Percentiles rank a stretch among this genome's conserved stretches.
phyloP scores from a whole-genome alignment of 2,888 invertebrate species.

The Apantesis nais region DNA sequence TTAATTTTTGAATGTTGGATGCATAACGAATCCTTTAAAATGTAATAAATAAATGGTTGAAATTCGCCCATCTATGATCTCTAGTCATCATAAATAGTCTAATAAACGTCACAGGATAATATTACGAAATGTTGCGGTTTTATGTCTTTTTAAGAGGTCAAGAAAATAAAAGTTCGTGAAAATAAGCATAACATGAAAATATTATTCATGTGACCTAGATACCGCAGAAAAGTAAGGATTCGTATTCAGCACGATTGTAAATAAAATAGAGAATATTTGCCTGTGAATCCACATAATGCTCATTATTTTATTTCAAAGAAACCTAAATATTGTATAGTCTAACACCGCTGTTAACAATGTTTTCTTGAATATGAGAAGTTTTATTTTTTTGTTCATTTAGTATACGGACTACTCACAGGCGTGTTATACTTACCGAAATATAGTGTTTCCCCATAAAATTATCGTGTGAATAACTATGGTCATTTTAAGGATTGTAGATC shows the following conservation, averaged over 20 bases:
- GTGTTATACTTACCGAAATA: too few species aligned
- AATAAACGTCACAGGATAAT: constrained; percentile 2
- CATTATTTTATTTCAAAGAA: not conserved
- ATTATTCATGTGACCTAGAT: not conserved
- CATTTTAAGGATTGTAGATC: too few species aligned
- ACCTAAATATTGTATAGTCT: not conserved
- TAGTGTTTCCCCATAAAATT: too few species aligned
- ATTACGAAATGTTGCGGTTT: not conserved
- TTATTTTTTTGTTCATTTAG: not conserved
- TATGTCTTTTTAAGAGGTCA: not conserved
- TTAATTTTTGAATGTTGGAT: not conserved
- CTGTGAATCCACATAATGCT: not conserved
- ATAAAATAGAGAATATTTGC: not conserved
- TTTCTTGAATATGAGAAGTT: not conserved
- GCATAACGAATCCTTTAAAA: not conserved
- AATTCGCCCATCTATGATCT: not conserved
- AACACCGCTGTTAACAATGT: not conserved
- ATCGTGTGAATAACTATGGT: too few species aligned
- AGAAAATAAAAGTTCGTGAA: constrained; percentile 1
- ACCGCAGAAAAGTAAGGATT: not conserved
- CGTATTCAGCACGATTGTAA: not conserved
- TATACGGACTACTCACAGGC: too few species aligned
- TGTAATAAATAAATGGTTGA: not conserved
- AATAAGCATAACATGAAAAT: not conserved
- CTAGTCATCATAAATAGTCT: not conserved